Evolutionary conservation across 2,113 vertebrate genomes (phyloP), one percentile per base, ranked within the genome.

Genomic region (Oryzias curvinotus): DNA sequence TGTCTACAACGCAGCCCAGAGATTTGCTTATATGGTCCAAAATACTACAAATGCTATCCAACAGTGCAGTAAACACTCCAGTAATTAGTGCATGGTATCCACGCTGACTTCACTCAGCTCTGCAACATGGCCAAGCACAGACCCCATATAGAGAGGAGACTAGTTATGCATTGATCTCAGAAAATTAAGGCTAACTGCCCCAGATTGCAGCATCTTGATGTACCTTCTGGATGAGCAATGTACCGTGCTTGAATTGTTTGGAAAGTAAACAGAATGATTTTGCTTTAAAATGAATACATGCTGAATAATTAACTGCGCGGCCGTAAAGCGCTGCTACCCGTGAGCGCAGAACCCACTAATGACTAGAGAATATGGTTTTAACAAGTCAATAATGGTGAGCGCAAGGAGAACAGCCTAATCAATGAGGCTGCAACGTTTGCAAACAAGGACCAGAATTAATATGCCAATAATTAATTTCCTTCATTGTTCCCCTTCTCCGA

Each of bases 401-500:
- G 81, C 86, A 85, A 90, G 87, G 73, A 75, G 88, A 83, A 73
- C 86, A 62, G 81, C 78, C 74, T 81, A 88, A 92, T 93, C 91
- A 88, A 92, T 92, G 84, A 59, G 26, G 65, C 78, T 81, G 87
- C 85, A 83, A 80, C 84, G 78, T 92, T 91, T 89, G 87, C 90
- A 91, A 92, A 91, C 89, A 90, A 90, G 88, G 81, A 81, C 88
- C 81, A 88, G 89, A 91, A 90, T 91, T 89, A 91, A 88, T 90
- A 90, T 73, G 85, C 82, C 83, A 57, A 91, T 89, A 92, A 91
- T 90, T 91, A 89, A 91, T 93, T 85, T 19, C 75, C 50, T 73
- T 77, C 84, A 78, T 75, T 73, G 78, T 62, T 62, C 25, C 63
- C 55, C 67, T 62, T 62, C 78, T 50, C 74, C 82, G 84, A 76